phyloP scores from a whole-genome alignment of 2,888 invertebrate genomes.

The Hyles lineata region DNA sequence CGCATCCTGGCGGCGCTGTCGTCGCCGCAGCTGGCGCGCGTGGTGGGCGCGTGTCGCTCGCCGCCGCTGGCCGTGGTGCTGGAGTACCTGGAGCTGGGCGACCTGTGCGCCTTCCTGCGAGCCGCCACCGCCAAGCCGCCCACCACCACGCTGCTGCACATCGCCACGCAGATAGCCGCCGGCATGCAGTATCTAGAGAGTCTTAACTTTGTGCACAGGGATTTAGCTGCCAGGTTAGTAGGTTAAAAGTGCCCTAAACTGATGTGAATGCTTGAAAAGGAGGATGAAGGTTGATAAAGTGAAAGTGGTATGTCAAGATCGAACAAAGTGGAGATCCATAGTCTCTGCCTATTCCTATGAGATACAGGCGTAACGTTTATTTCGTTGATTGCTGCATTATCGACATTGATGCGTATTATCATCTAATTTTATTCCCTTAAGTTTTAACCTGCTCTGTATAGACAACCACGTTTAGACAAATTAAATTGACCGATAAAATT shows the following conservation, averaged over 20 bases:
- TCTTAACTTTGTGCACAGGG: slow-evolving; percentile 95
- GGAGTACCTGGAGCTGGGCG: slow-evolving; percentile 93
- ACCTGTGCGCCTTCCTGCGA: slow-evolving; percentile 92
- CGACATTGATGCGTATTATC: neutral
- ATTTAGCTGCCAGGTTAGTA: slow-evolving; percentile 90
- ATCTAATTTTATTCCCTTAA: no score
- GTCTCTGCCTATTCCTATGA: no score
- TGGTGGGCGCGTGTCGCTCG: slow-evolving; percentile 90
- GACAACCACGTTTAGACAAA: no score
- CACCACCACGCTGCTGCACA: slow-evolving; percentile 89
- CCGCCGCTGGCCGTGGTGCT: slow-evolving; percentile 92
- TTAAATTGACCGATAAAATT: no score
- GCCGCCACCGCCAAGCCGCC: slow-evolving; percentile 81
- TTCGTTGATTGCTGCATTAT: no score
- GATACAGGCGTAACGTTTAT: no score
- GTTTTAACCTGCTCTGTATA: no score
- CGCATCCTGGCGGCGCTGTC: slow-evolving; percentile 93
- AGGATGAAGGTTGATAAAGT: neutral
- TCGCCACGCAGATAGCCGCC: slow-evolving; percentile 94
- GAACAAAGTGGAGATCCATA: no score
- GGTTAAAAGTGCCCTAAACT: no score
- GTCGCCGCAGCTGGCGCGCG: slow-evolving; percentile 90
- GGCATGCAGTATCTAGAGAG: slow-evolving; percentile 96
- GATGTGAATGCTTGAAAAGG: no score
- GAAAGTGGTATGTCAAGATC: no score